Percentiles rank a stretch among this genome's conserved stretches.
Evolutionary conservation across 2,797 vertebrate genomes (phyloP).

Genomic region (Eutrigla gurnardus): DNA sequence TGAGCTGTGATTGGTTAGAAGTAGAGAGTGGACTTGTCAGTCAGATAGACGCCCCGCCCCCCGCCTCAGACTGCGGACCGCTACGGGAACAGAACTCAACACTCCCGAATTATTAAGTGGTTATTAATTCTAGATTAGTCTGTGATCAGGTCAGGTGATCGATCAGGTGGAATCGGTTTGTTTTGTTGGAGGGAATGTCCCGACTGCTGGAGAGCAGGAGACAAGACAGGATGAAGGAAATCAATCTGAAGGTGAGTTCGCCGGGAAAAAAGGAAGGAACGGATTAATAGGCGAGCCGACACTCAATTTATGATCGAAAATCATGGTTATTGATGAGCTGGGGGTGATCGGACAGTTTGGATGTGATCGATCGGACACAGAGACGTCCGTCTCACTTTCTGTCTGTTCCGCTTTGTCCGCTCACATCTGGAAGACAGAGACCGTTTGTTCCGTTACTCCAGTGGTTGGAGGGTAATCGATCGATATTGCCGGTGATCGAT

Average conservation of each 20-base stretch:
- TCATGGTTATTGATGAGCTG: neutral
- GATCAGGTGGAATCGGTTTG: slow-evolving; percentile 10
- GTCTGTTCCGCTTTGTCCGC: slow-evolving; percentile 45
- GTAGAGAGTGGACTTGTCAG: slow-evolving; percentile 34
- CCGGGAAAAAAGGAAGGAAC: slow-evolving; percentile 19
- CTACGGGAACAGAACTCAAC: slow-evolving; percentile 66
- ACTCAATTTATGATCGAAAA: neutral
- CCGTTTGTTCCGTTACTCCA: slow-evolving; percentile 36
- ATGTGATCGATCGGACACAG: neutral
- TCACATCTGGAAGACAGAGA: slow-evolving; percentile 39
- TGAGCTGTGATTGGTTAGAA: slow-evolving; percentile 49
- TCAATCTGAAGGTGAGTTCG: slow-evolving; percentile 80
- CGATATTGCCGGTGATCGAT: neutral
- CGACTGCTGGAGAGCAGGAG: slow-evolving; percentile 80
- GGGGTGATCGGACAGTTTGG: neutral
- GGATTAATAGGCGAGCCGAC: slow-evolving; percentile 20
- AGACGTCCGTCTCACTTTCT: slow-evolving; percentile 2
- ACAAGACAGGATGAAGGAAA: slow-evolving; percentile 85
- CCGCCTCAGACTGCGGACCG: slow-evolving; percentile 63
- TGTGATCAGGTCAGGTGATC: neutral
- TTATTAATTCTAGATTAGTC: neutral
- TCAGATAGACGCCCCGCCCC: slow-evolving; percentile 39
- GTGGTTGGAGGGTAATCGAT: neutral
- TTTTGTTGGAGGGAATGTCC: slow-evolving; percentile 73
- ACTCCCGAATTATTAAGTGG: neutral